Evolutionary conservation across 2,113 vertebrate genomes (phyloP), one percentile per base, ranked within the genome.

Genomic region (Notothenia coriiceps): DNA sequence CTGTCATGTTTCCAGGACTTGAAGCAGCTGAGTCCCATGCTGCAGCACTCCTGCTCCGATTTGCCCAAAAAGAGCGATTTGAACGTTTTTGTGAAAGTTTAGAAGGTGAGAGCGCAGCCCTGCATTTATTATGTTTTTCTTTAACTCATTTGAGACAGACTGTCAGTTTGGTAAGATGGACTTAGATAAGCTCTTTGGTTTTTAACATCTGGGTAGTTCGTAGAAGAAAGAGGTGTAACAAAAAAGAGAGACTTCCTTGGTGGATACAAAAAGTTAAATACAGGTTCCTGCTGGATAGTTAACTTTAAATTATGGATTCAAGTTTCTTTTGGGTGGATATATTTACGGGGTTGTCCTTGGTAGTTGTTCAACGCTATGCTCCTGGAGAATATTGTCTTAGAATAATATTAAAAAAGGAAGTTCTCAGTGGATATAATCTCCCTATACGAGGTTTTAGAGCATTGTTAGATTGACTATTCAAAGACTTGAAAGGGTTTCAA

Each of bases 1-100:
- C 93, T 87, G 83, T 94, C 88, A 79, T 93, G 88, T 91, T 95
- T 95, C 95, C 95, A 95, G 75, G 95, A 95, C 91, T 95, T 95
- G 80, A 95, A 95, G 91, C 95, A 95, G 88, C 94, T 95, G 92
- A 95, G 94, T 91, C 95, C 95, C 95, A 95, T 95, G 74, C 92
- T 95, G 93, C 86, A 86, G 82, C 20, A 0, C 74, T 88, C 59
- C 70, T 18, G 59, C 20, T 77, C 69, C 6, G 9, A 50, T 77
- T 25, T 25, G 50, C 80, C 6, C 1, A 13, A 50, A 11, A 9
- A 51, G 67, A 70, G 4, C 4, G 6, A 40, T 12, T 10, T 10
- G 13, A 46, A 46, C 6, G 7, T 64, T 11, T 33, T 59, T 46
- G n/a, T 56, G 10, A 46, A 50, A 44, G 46, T 59, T 51, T 14